These are phyloP conservation scores for Zaprionus camerounensis DNA, from an alignment of 1,140 invertebrate species.

Conservation along the genomic window DNA sequence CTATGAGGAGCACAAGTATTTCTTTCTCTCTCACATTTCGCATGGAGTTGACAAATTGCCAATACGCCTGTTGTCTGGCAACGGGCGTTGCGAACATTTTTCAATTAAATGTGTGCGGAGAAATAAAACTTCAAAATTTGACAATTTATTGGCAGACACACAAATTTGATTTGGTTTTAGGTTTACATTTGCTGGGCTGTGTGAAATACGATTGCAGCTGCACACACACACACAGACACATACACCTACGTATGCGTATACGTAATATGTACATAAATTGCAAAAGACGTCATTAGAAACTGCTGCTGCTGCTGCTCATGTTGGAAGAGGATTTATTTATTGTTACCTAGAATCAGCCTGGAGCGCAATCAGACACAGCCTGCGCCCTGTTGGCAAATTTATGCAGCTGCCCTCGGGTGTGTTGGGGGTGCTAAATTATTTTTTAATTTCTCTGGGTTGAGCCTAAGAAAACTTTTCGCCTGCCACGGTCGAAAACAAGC, in stretches of 20 bases:
- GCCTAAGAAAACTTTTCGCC: conserved; percentile 66
- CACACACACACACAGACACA: not conserved
- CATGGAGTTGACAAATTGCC: conserved; percentile 42
- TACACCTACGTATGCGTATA: too few relatives aligned
- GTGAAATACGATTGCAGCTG: conserved; percentile 57
- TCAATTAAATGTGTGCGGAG: conserved; percentile 64
- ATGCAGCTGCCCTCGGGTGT: conserved; percentile 65
- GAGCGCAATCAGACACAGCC: conserved; percentile 70
- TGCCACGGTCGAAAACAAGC: conserved; percentile 63
- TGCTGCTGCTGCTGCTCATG: conserved; percentile 16
- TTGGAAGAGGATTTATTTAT: conserved; percentile 25
- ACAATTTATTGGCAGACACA: conserved; percentile 57
- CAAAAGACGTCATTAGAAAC: conserved; percentile 46
- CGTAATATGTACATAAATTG: conserved; percentile 35
- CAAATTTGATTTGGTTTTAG: conserved; percentile 14
- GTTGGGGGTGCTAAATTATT: conserved; percentile 69
- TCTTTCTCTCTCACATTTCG: conserved; percentile 38
- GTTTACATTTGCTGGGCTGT: conserved; percentile 13
- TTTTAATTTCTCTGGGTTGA: conserved; percentile 68
- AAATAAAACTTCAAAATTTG: conserved; percentile 41
- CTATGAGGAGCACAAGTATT: conserved; percentile 5
- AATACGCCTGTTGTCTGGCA: conserved; percentile 37
- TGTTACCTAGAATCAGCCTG: conserved; percentile 10
- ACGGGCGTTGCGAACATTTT: conserved; percentile 60
- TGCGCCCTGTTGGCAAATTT: conserved; percentile 59